phyloP scores from a whole-genome alignment of 2,797 vertebrate genomes.

The Bradypodion ventrale region DNA sequence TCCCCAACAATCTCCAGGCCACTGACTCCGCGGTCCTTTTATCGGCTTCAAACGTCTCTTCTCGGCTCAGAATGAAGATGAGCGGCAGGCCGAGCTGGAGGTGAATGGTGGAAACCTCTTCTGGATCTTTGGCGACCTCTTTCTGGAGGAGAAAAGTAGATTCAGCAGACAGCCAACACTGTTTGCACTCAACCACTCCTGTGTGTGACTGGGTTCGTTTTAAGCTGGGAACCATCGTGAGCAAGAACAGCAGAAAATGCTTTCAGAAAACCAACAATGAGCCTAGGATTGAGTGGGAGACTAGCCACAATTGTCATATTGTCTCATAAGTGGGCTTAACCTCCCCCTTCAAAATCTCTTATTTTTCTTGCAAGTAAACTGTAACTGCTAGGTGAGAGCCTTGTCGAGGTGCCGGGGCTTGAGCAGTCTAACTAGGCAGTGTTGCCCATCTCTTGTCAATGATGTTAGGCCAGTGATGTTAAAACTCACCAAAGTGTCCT shows the following conservation, averaged over 20 bases:
- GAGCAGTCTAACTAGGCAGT: no score
- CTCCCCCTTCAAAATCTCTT: no score
- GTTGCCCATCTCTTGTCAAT: no score
- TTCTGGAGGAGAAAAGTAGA: slow-evolving; percentile 70
- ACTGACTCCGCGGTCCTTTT: slow-evolving; percentile 81
- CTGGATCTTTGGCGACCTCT: slow-evolving; percentile 84
- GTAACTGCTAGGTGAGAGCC: no score
- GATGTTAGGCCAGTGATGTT: no score
- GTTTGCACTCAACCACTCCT: background rate
- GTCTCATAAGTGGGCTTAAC: no score
- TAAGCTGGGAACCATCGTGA: no score
- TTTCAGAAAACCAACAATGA: background rate
- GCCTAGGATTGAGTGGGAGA: background rate
- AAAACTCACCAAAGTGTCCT: no score
- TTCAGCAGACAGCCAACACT: background rate
- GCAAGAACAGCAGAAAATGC: background rate
- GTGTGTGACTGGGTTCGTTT: background rate
- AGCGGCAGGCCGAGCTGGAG: slow-evolving; percentile 86
- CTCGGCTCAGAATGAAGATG: slow-evolving; percentile 88
- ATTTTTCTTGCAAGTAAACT: no score
- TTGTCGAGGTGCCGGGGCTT: no score
- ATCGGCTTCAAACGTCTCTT: slow-evolving; percentile 82
- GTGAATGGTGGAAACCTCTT: slow-evolving; percentile 80
- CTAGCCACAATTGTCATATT: no score
- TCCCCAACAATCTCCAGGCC: slow-evolving; percentile 87